These are phyloP conservation scores for Scalopus aquaticus DNA, from an alignment of 2,113 vertebrate species.

Conservation along the genomic window DNA sequence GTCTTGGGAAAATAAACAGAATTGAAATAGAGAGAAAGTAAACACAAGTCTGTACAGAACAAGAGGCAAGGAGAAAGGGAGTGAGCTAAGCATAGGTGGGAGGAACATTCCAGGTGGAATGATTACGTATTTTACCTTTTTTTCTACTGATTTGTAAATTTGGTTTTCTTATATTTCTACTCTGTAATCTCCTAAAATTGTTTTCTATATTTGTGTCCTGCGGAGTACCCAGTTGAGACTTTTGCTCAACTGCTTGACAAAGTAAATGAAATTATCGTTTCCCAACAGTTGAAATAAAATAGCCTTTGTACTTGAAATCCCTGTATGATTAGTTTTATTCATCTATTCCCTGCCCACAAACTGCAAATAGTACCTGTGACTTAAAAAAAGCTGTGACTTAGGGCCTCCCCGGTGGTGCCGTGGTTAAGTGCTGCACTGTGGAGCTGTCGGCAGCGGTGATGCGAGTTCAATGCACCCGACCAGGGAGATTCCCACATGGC, in stretches of 20 bases:
- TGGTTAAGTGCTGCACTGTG: too few species aligned
- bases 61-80: neutral
- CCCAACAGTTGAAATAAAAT: neutral
- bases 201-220: neutral
- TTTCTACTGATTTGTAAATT: neutral
- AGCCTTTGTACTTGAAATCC: neutral
- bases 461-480: too few species aligned
- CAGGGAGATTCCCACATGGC: too few species aligned
- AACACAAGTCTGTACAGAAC: neutral
- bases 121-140: neutral
- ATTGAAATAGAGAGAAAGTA: neutral
- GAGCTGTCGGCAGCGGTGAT: too few species aligned
- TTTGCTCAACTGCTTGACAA: neutral
- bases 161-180: neutral
- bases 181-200: neutral
- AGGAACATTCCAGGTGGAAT: neutral
- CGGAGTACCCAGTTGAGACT: neutral
- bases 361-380: neutral
- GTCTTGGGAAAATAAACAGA: neutral
- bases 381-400: too few species aligned
- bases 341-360: neutral
- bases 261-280: neutral
- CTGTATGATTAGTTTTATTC: neutral
- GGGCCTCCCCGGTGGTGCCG: too few species aligned
- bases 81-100: too few species aligned